Conservation (phyloP, 2,113 vertebrate species). For the Brachypodius melanocephalos region DNA sequence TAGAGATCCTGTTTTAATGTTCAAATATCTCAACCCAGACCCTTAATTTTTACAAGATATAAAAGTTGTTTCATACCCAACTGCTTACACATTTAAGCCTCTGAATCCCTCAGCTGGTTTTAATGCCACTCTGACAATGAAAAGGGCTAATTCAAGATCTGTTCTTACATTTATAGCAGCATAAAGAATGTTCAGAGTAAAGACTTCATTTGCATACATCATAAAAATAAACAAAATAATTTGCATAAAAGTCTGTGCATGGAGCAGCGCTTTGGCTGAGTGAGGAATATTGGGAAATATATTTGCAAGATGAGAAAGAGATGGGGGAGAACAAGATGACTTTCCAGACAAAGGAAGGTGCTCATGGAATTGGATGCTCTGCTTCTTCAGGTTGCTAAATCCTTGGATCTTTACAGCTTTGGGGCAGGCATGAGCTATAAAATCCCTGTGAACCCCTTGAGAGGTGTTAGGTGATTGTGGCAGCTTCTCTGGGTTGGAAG, state of each 20-base stretch:
- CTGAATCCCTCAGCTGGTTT: constrained; percentile 41
- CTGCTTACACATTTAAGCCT: constrained; percentile 36
- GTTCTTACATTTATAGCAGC: constrained; percentile 54
- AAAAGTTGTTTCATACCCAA: constrained; percentile 40
- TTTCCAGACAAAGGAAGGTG: background rate
- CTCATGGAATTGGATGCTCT: background rate
- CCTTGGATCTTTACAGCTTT: background rate
- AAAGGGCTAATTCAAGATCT: constrained; percentile 57
- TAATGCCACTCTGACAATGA: constrained; percentile 20
- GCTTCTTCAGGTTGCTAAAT: background rate
- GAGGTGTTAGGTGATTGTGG: background rate
- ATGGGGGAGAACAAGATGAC: background rate
- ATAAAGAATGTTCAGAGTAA: constrained; percentile 50
- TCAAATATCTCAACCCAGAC: background rate
- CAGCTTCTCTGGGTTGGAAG: background rate
- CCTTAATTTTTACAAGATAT: constrained; percentile 43
- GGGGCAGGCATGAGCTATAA: background rate
- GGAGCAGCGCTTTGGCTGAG: background rate
- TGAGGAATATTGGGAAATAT: background rate
- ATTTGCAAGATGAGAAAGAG: background rate
- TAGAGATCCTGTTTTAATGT: background rate
- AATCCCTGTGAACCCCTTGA: background rate
- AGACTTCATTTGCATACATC: constrained; percentile 58
- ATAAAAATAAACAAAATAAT: constrained; percentile 67
- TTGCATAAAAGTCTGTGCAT: constrained; percentile 22